Percentiles rank a stretch among this genome's conserved stretches.
Conservation (phyloP, 1,140 invertebrate genomes). For the Octopus sinensis region DNA sequence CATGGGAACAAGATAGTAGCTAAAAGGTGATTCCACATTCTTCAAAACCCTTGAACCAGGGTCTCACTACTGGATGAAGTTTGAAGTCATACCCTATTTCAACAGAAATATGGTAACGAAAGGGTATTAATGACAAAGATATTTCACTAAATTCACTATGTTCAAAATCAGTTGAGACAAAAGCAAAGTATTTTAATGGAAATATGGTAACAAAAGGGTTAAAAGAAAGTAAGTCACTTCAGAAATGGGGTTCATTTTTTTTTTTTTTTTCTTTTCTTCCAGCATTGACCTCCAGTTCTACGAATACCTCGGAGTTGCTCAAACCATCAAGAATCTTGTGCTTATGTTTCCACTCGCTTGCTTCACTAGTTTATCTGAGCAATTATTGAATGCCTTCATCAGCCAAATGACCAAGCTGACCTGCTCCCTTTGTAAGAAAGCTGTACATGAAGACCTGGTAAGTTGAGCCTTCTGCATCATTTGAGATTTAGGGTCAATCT, state of each 20-base stretch:
- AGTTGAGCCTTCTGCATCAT: slow-evolving; percentile 28
- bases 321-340: slow-evolving; percentile 58
- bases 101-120: no score
- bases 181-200: no score
- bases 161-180: no score
- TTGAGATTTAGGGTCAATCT: no score
- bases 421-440: slow-evolving; percentile 71
- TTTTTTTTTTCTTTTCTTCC: slow-evolving; percentile 25
- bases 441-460: slow-evolving; percentile 74
- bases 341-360: slow-evolving; percentile 64
- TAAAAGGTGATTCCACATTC: no score
- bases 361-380: slow-evolving; percentile 57
- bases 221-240: background rate
- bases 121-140: no score
- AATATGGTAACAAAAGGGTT: no score
- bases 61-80: no score
- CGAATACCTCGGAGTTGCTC: slow-evolving; percentile 59
- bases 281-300: slow-evolving; percentile 54
- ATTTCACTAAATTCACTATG: no score
- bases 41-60: no score
- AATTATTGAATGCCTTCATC: slow-evolving; percentile 59
- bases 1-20: no score
- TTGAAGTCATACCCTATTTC: no score
- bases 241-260: background rate
- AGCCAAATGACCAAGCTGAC: slow-evolving; percentile 72